phyloP scores from a whole-genome alignment of 2,797 vertebrate species.

The Melopsittacus undulatus region DNA sequence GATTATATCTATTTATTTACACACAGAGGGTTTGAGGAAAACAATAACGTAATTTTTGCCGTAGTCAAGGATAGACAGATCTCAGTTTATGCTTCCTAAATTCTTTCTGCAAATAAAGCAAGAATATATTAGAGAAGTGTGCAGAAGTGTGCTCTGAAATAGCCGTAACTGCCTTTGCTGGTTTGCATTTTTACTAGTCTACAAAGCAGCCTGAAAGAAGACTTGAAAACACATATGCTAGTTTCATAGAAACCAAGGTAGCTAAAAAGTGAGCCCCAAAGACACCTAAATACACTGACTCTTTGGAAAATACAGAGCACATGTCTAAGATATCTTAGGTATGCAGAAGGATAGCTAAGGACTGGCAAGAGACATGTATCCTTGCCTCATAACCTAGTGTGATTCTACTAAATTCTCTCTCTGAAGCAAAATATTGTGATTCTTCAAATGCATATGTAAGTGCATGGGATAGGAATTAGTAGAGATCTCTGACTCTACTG shows the following conservation, averaged over 20 bases:
- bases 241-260: not conserved
- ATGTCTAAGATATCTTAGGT: not conserved
- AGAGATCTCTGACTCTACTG: not conserved
- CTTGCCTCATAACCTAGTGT: not conserved
- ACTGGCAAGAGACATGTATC: not conserved
- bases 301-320: not conserved
- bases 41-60: not conserved
- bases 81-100: not conserved
- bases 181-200: not conserved
- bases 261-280: not conserved
- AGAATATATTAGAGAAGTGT: not conserved
- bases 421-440: not conserved
- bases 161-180: not conserved
- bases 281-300: not conserved
- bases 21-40: not conserved
- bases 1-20: constrained; percentile 20
- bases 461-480: not conserved
- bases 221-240: not conserved
- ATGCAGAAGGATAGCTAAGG: not conserved
- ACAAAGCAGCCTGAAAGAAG: not conserved
- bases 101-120: not conserved
- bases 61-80: not conserved
- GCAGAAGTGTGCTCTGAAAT: not conserved
- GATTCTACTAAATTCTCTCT: not conserved
- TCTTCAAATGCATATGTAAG: not conserved